phyloP scores from a whole-genome alignment of 2,888 invertebrate species.

The Phaonia tiefii region DNA sequence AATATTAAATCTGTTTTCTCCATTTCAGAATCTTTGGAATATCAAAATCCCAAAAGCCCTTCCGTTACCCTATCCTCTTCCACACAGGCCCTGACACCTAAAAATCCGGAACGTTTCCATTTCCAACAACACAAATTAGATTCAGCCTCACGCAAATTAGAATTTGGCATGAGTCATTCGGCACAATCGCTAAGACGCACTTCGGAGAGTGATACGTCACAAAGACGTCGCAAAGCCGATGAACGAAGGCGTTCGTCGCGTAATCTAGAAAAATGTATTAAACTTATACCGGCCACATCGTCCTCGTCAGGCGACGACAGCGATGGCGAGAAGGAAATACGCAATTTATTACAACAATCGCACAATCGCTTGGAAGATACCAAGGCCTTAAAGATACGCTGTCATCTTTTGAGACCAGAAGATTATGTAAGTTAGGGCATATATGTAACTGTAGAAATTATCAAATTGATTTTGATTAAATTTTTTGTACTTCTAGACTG shows the following conservation, averaged over 20 bases:
- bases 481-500: constrained; percentile 83
- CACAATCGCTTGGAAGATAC: constrained; percentile 79
- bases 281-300: constrained; percentile 75
- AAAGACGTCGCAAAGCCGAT: constrained; percentile 78
- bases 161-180: constrained; percentile 79
- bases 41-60: constrained; percentile 71
- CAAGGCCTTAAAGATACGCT: constrained; percentile 79
- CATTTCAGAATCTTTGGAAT: constrained; percentile 68
- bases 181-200: constrained; percentile 79
- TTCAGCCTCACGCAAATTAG: constrained; percentile 76
- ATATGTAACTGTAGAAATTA: background rate
- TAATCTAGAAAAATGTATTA: constrained; percentile 79
- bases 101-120: constrained; percentile 71
- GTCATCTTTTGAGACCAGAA: constrained; percentile 80
- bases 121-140: constrained; percentile 66
- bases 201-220: constrained; percentile 80
- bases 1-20: background rate
- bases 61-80: constrained; percentile 74
- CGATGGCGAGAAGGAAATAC: constrained; percentile 80
- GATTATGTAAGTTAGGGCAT: constrained; percentile 79
- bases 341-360: constrained; percentile 78
- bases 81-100: constrained; percentile 77
- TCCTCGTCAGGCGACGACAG: constrained; percentile 79
- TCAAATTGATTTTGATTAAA: no score
- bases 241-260: constrained; percentile 79